phyloP scores from a whole-genome alignment of 1,140 invertebrate genomes.

The Leptopilina boulardi region DNA sequence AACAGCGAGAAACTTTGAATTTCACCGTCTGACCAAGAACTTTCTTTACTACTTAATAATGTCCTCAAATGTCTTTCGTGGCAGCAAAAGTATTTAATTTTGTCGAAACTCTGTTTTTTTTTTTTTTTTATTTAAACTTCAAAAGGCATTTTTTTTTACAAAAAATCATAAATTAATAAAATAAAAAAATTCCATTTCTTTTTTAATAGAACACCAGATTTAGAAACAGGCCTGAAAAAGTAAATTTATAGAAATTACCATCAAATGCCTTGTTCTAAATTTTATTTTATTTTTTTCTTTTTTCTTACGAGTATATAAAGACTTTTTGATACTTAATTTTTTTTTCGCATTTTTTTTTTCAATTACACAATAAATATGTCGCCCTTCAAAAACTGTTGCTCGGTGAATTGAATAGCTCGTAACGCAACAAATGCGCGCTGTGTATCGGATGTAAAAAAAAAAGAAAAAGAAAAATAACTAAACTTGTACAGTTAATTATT shows the following conservation, averaged over 20 bases:
- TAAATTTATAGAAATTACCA: slow-evolving; percentile 11
- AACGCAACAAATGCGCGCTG: slow-evolving; percentile 58
- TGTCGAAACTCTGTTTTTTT: no score
- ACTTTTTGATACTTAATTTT: slow-evolving; percentile 21
- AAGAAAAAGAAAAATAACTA: slow-evolving; percentile 41
- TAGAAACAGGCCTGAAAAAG: neutral
- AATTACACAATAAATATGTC: slow-evolving; percentile 1
- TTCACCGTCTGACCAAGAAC: no score
- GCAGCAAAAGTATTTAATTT: no score
- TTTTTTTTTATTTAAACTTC: no score
- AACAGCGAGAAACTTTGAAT: no score
- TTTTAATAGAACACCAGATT: neutral
- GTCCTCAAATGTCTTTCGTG: no score
- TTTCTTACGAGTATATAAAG: slow-evolving; percentile 4
- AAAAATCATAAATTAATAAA: no score
- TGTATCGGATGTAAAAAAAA: slow-evolving; percentile 60
- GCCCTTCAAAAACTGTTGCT: slow-evolving; percentile 61
- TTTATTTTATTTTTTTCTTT: neutral
- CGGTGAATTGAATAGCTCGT: slow-evolving; percentile 69
- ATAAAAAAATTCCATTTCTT: no score
- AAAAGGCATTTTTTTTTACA: no score
- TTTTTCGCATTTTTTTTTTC: neutral
- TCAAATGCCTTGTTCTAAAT: slow-evolving; percentile 13
- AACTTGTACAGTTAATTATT: slow-evolving; percentile 56
- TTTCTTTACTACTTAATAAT: no score